phyloP scores from a whole-genome alignment of 2,113 vertebrate genomes.

The Kryptolebias marmoratus region DNA sequence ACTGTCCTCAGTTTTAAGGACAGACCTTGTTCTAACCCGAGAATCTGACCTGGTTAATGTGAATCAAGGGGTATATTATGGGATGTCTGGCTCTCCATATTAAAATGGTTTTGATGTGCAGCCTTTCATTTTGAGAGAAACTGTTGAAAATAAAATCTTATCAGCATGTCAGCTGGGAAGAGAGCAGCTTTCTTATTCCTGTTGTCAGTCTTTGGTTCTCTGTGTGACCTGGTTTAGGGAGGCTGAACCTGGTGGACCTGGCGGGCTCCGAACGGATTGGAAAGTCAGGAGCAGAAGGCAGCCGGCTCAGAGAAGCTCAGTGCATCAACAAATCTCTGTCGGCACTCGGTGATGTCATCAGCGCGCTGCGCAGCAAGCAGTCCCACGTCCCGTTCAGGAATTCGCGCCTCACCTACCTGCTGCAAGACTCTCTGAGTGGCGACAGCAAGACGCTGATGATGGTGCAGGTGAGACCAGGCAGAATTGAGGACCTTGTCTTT shows the following conservation, averaged over 20 bases:
- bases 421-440: slow-evolving; percentile 93
- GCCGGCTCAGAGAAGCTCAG: slow-evolving; percentile 91
- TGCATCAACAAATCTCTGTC: slow-evolving; percentile 97
- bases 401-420: slow-evolving; percentile 97
- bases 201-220: background rate
- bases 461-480: slow-evolving; percentile 87
- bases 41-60: too few relatives aligned
- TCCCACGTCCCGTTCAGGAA: slow-evolving; percentile 95
- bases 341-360: slow-evolving; percentile 92
- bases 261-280: slow-evolving; percentile 94
- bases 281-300: slow-evolving; percentile 91
- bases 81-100: too few relatives aligned
- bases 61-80: too few relatives aligned
- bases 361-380: slow-evolving; percentile 89
- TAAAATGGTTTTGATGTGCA: too few relatives aligned
- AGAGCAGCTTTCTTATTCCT: background rate
- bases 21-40: too few relatives aligned
- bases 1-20: background rate
- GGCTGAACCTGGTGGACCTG: slow-evolving; percentile 95
- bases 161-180: too few relatives aligned
- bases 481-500: background rate
- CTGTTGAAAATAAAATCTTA: too few relatives aligned
- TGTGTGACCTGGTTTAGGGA: slow-evolving; percentile 76
- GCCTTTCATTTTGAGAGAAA: too few relatives aligned
- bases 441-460: slow-evolving; percentile 99